Conservation (phyloP, 1,140 invertebrate genomes). For the Capitella teleta region DNA sequence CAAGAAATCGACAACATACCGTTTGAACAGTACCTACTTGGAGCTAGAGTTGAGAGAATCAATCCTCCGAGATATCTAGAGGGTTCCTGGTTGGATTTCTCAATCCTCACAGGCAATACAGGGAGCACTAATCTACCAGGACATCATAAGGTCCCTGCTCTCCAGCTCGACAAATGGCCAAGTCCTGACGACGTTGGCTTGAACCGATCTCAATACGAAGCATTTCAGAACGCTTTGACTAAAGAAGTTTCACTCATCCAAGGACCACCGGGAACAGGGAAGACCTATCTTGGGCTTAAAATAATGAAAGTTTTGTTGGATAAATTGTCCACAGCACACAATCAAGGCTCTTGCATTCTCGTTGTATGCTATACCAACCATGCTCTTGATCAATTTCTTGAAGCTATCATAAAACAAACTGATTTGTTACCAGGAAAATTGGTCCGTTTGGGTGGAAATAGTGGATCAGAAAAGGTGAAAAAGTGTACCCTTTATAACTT, state of each 20-base stretch:
- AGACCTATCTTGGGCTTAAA: conserved; percentile 61
- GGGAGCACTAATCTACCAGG: conserved; percentile 9
- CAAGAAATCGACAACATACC: conserved; percentile 34
- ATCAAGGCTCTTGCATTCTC: conserved; percentile 59
- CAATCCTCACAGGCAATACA: conserved; percentile 1
- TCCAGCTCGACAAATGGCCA: conserved; percentile 18
- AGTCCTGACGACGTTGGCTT: conserved; percentile 21
- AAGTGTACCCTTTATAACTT: too few species aligned
- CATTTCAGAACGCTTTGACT: conserved; percentile 28
- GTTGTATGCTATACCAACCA: conserved; percentile 74
- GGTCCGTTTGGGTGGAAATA: too few species aligned
- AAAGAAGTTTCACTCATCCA: conserved; percentile 52
- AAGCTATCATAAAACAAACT: conserved; percentile 50
- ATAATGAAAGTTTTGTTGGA: conserved; percentile 47
- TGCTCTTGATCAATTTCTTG: conserved; percentile 72
- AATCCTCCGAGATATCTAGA: conserved; percentile 20
- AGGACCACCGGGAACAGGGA: conserved; percentile 64
- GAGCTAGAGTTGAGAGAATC: conserved; percentile 18
- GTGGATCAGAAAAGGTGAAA: too few species aligned
- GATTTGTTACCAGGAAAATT: too few species aligned
- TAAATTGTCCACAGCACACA: conserved; percentile 7
- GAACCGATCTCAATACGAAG: conserved; percentile 34
- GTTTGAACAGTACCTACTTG: conserved; percentile 29
- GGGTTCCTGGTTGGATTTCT: conserved; percentile 21
- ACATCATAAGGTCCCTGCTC: not conserved